These are phyloP conservation scores for Anarhynchus alexandrinus DNA, from an alignment of 2,113 vertebrate species.

Conservation along the genomic window DNA sequence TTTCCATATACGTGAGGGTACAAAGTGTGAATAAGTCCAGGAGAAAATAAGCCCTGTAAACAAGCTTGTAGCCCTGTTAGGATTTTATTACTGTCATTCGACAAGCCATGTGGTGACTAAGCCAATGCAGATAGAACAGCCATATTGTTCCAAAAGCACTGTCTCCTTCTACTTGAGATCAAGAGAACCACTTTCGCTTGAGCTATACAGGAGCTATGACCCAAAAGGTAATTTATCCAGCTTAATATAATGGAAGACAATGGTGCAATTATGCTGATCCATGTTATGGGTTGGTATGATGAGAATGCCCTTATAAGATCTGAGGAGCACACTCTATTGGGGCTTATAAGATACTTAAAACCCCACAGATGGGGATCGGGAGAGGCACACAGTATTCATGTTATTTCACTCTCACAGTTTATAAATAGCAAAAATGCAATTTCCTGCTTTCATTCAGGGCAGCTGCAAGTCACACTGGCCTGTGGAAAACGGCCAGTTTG, in stretches of 20 bases:
- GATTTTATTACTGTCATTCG: neutral
- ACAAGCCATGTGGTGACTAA: neutral
- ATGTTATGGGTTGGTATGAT: neutral
- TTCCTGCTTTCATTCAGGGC: conserved; percentile 28
- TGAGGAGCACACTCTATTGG: neutral
- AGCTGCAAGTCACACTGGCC: neutral
- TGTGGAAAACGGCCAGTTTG: neutral
- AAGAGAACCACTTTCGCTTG: neutral
- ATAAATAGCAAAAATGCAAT: neutral
- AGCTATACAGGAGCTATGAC: neutral
- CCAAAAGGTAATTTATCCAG: neutral
- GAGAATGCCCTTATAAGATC: neutral
- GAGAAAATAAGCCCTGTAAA: neutral
- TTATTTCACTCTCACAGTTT: neutral
- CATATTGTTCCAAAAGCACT: neutral
- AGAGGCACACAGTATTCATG: neutral
- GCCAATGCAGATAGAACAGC: neutral
- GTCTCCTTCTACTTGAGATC: neutral
- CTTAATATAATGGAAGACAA: neutral
- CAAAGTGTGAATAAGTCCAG: neutral
- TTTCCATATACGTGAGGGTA: neutral
- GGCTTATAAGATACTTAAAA: neutral
- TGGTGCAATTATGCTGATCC: accelerated
- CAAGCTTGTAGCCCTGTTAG: neutral
- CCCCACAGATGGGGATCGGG: neutral